These are phyloP conservation scores for Oxycera nigricornis DNA, from an alignment of 2,888 invertebrate genomes.

Conservation along the genomic window DNA sequence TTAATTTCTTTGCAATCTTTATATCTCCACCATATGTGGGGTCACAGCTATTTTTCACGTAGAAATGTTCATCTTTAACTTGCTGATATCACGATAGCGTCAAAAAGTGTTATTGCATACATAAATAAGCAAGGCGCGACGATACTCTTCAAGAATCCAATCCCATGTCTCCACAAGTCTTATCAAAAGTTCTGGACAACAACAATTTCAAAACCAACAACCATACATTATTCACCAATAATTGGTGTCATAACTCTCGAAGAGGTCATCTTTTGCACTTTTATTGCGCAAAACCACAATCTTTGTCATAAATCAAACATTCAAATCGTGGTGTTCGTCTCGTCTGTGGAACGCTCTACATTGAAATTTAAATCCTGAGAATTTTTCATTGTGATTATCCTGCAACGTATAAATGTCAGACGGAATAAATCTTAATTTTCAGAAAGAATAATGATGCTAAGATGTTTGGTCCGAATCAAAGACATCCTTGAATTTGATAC, in stretches of 20 bases:
- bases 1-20: too few relatives aligned
- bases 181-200: background rate
- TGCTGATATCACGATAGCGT: background rate
- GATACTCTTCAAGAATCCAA: background rate
- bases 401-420: slow-evolving; percentile 24
- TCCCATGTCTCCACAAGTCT: background rate
- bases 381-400: slow-evolving; percentile 32
- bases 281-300: background rate
- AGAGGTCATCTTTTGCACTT: background rate
- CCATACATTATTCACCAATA: slow-evolving; percentile 8
- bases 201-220: slow-evolving; percentile 8
- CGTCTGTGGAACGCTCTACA: background rate
- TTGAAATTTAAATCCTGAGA: slow-evolving; percentile 7
- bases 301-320: slow-evolving; percentile 8
- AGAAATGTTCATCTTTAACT: background rate
- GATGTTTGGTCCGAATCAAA: slow-evolving; percentile 6
- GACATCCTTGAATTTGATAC: slow-evolving; percentile 35
- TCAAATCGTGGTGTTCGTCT: background rate
- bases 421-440: slow-evolving; percentile 38
- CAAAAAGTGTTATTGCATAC: background rate
- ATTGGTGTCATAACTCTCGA: slow-evolving; percentile 21
- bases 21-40: too few relatives aligned
- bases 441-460: slow-evolving; percentile 23
- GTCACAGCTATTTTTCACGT: too few relatives aligned
- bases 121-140: background rate